phyloP scores from a whole-genome alignment of 2,888 invertebrate genomes.

The Lasioglossum villosulum region DNA sequence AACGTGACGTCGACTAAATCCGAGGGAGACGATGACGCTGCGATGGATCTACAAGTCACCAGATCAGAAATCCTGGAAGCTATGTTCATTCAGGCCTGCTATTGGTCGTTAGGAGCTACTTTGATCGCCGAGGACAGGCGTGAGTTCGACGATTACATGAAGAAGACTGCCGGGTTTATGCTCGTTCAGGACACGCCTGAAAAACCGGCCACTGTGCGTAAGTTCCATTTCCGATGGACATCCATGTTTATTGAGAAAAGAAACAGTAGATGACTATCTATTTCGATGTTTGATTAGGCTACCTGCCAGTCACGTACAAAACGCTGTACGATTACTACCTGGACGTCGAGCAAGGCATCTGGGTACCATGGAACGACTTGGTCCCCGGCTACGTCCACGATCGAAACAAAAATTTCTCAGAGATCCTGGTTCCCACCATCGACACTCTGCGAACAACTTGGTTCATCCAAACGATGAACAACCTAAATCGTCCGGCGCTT shows the following conservation, averaged over 20 bases:
- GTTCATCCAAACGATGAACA: conserved; percentile 91
- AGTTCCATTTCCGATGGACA: neutral
- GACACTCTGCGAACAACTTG: conserved; percentile 94
- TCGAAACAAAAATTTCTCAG: conserved; percentile 89
- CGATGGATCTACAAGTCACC: conserved; percentile 69
- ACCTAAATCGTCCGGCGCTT: conserved; percentile 91
- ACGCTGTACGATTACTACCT: conserved; percentile 94
- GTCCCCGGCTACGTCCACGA: conserved; percentile 92
- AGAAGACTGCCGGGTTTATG: conserved; percentile 90
- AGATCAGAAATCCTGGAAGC: conserved; percentile 81
- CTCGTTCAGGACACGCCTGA: conserved; percentile 88
- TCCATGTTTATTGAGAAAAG: no score
- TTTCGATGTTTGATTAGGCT: conserved; percentile 34
- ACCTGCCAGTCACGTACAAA: conserved; percentile 88
- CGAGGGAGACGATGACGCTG: conserved; percentile 40
- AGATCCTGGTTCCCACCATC: conserved; percentile 95
- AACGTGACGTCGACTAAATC: conserved; percentile 40
- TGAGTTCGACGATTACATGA: conserved; percentile 93
- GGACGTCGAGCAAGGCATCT: conserved; percentile 88
- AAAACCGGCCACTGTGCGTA: conserved; percentile 88
- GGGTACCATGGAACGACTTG: conserved; percentile 95
- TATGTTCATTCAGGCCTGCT: conserved; percentile 88
- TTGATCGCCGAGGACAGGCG: conserved; percentile 89
- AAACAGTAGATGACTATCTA: neutral
- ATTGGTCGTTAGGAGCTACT: conserved; percentile 94